Evolutionary conservation across 2,888 invertebrate genomes (phyloP).

Genomic region (Congeria kusceri): DNA sequence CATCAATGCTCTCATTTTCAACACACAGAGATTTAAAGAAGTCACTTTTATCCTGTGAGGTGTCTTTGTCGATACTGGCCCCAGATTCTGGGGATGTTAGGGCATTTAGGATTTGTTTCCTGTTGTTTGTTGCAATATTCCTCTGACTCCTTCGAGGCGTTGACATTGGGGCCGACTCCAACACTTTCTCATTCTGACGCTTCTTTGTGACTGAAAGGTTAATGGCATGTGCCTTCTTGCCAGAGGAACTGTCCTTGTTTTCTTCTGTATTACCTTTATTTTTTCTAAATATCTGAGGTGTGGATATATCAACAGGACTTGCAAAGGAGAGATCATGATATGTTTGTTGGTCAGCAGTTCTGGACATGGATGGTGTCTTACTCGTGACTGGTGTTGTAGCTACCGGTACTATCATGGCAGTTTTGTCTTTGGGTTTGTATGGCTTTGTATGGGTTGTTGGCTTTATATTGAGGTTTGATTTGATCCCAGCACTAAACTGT

Average conservation of each 20-base stretch:
- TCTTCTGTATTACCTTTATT: conserved; percentile 1
- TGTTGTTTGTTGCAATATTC: conserved; percentile 6
- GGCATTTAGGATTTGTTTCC: conserved; percentile 1
- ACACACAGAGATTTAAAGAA: conserved; percentile 55
- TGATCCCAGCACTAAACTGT: background rate
- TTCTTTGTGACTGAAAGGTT: background rate
- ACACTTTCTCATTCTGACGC: background rate
- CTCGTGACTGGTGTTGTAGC: background rate
- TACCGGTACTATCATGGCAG: conserved; percentile 7
- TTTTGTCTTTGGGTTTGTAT: background rate
- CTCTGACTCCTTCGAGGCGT: conserved; percentile 25
- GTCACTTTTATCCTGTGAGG: conserved; percentile 43
- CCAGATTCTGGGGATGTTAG: conserved; percentile 3
- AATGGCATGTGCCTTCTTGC: background rate
- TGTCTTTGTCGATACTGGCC: conserved; percentile 2
- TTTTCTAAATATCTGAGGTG: conserved; percentile 46
- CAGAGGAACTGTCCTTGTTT: conserved; percentile 2
- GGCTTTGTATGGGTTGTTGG: background rate
- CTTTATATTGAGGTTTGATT: background rate
- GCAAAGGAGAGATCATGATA: conserved; percentile 52
- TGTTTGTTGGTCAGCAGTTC: background rate
- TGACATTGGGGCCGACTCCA: conserved; percentile 20
- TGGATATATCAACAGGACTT: conserved; percentile 60
- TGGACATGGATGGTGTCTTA: background rate
- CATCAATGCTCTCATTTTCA: conserved; percentile 40